Base-by-base conservation (phyloP, 2,113 vertebrate genomes). In the Nannobrachium achirus region DNA sequence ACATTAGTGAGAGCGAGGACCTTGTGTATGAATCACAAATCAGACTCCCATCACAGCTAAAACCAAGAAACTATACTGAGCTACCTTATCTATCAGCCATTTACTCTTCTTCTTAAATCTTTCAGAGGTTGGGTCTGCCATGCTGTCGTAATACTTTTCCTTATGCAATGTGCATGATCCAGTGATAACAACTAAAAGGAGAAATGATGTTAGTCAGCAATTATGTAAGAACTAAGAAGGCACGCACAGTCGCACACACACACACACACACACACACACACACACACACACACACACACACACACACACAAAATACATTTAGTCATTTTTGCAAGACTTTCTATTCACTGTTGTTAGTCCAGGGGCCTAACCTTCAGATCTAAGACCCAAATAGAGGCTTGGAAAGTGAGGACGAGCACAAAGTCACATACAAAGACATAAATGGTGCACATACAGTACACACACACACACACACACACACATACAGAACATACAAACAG, bases 131-230 rank as follows among this genome's bases (percentile, higher is more conserved):
- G 14, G 0, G 0, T 55, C 4, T 10, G 0, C 0, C 13, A 80
- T 19, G 56, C 67, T 64, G 0, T 0, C 0, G 0, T 0, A 0
- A 67, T 48, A 60, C 0, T 0, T 0, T 0, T 0, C 0, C 1
- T 11, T 1, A 0, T 0, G 0, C n/a, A 84, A 9, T 6, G 0
- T 19, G 4, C 85, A 0, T 6, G 4, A 33, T 61, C 88, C 89
- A 0, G 0, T 45, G 0, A 86, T 2, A 0, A 1, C 8, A 10
- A 89, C 86, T 90, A 52, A 53, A 40, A 42, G 45, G 10, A 46
- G 45, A 44, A 19, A 56, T n/a, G 14, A 44, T 19, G 8, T 51
- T 1, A 10, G 25, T 33, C 25, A 33, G 25, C 25, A 33, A 33
- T 33, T 33, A 33, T 33, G 25, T 33, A 33, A 33, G 25, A 33